phyloP scores from a whole-genome alignment of 2,113 vertebrate species.

The Cromileptes altivelis region DNA sequence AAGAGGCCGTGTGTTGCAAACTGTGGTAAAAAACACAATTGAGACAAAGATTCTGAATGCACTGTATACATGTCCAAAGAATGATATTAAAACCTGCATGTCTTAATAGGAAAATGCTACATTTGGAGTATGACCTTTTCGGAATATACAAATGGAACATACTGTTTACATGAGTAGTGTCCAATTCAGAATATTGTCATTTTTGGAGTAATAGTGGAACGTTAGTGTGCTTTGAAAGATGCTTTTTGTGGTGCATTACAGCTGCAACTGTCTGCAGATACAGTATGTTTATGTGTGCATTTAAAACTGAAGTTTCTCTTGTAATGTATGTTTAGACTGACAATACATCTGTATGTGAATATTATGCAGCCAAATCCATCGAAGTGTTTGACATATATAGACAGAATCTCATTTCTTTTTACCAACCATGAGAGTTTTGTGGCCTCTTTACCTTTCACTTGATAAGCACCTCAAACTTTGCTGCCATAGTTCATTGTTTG shows the following conservation, averaged over 20 bases:
- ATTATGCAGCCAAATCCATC: neutral
- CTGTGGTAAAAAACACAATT: no score
- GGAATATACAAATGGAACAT: no score
- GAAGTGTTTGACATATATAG: neutral
- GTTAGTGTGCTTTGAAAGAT: neutral
- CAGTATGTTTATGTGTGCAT: neutral
- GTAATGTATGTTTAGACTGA: neutral
- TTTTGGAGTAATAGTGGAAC: no score
- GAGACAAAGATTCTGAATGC: no score
- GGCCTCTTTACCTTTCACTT: constrained; percentile 20
- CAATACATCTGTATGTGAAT: neutral
- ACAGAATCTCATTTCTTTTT: constrained; percentile 18
- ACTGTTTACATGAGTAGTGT: no score
- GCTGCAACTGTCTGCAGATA: constrained; percentile 1
- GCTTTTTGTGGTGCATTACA: neutral
- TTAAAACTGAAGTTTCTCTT: neutral
- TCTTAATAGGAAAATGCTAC: no score
- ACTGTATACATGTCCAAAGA: no score
- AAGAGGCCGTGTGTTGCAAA: no score
- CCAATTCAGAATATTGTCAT: no score
- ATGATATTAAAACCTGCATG: no score
- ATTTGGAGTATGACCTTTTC: no score
- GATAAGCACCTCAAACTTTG: constrained; percentile 17
- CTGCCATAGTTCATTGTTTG: no score
- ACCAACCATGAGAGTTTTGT: constrained; percentile 31